Evolutionary conservation across 2,888 invertebrate genomes (phyloP).

Genomic region (Copidosoma aretas): DNA sequence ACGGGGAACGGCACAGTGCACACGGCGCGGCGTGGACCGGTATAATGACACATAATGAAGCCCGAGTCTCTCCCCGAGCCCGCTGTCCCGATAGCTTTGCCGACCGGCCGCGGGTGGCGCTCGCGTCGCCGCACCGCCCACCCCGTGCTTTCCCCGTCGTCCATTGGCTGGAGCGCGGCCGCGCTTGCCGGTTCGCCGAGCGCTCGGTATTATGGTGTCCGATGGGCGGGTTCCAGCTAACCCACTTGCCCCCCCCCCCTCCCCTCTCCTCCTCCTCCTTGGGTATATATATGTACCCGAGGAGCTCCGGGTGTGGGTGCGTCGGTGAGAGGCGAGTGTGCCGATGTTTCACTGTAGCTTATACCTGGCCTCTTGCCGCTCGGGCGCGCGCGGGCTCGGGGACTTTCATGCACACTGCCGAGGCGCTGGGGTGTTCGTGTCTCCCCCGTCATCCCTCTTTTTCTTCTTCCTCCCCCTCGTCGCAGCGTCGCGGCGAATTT

Average conservation of each 20-base stretch:
- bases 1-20: conserved; percentile 57
- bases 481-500: no score
- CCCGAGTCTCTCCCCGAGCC: conserved; percentile 61
- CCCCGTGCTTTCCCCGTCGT: conserved; percentile 41
- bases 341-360: no score
- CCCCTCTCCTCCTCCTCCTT: background rate
- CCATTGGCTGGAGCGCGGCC: background rate
- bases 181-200: conserved; percentile 45
- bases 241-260: conserved; percentile 27
- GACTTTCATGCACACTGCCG: background rate
- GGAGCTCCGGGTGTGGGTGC: background rate
- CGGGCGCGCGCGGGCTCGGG: background rate
- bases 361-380: background rate
- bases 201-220: conserved; percentile 59
- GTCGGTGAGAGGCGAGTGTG: no score
- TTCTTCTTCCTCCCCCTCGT: no score
- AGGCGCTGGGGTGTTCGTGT: background rate
- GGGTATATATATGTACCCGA: no score
- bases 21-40: conserved; percentile 63
- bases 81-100: conserved; percentile 37
- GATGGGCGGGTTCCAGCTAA: conserved; percentile 41
- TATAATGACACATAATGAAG: conserved; percentile 64
- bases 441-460: background rate
- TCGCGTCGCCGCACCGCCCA: conserved; percentile 51
- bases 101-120: conserved; percentile 34